These are phyloP conservation scores for Conus betulinus DNA, from an alignment of 1,140 invertebrate species.

Conservation along the genomic window DNA sequence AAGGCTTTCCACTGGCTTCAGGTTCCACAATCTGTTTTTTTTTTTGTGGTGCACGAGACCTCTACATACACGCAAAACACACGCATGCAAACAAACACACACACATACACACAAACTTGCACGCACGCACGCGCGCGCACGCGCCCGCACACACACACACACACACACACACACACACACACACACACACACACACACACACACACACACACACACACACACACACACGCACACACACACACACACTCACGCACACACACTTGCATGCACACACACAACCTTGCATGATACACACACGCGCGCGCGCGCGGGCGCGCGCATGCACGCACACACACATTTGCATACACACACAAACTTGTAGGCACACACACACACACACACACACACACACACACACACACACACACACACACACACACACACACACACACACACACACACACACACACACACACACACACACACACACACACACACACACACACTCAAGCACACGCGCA, in stretches of 20 bases:
- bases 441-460: too few relatives aligned
- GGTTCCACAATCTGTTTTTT: too few relatives aligned
- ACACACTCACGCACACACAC: neutral
- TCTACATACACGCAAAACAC: neutral
- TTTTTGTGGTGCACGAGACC: too few relatives aligned
- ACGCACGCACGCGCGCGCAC: neutral
- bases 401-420: too few relatives aligned
- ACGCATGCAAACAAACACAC: neutral
- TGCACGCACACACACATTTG: neutral
- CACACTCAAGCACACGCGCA: too few relatives aligned
- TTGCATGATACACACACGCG: neutral
- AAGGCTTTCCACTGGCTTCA: too few relatives aligned
- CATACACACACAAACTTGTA: too few relatives aligned
- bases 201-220: constrained; percentile 7
- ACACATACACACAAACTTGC: neutral
- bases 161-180: constrained; percentile 4
- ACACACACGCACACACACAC: neutral
- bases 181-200: constrained; percentile 20
- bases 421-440: too few relatives aligned
- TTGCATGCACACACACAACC: too few relatives aligned
- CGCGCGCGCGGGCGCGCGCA: neutral
- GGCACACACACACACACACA: too few relatives aligned
- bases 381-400: too few relatives aligned
- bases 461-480: too few relatives aligned
- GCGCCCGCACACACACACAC: neutral